Percentiles rank a stretch among this genome's conserved stretches.
Evolutionary conservation across 2,888 invertebrate species (phyloP).

Genomic region (Sympetrum striolatum): DNA sequence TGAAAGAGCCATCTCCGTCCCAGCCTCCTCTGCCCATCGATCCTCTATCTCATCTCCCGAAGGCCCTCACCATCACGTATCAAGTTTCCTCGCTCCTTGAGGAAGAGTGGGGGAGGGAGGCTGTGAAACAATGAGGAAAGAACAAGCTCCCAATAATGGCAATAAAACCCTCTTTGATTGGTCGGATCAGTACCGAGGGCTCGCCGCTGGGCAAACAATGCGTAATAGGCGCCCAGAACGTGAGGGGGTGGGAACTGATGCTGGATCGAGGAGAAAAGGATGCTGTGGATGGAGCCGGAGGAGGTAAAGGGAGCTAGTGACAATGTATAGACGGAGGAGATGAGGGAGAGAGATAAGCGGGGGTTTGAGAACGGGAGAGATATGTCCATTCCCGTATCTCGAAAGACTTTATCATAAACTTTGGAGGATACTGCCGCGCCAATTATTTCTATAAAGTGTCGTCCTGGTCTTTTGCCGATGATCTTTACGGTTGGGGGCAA

Average conservation of each 20-base stretch:
- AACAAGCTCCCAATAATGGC: neutral
- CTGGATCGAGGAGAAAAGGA: neutral
- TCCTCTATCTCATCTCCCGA: neutral
- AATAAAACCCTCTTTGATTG: neutral
- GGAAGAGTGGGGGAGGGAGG: neutral
- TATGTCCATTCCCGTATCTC: neutral
- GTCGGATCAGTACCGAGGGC: neutral
- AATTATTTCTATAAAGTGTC: neutral
- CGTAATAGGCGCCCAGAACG: neutral
- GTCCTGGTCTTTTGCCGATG: neutral
- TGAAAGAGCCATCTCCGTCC: neutral
- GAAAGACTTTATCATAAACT: neutral
- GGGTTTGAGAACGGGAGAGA: neutral
- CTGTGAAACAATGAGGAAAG: neutral
- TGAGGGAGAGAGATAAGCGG: neutral
- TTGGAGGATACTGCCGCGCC: neutral
- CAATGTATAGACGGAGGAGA: neutral
- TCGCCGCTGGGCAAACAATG: neutral
- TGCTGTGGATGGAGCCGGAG: neutral
- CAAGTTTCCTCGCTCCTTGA: neutral
- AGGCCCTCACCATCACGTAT: neutral
- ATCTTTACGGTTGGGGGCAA: neutral
- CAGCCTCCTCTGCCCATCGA: neutral
- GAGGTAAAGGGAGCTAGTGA: neutral
- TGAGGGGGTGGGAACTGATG: neutral